Evolutionary conservation across 2,797 vertebrate species (phyloP), one percentile per base, ranked within the genome.

Genomic region (Myiotriccus ornatus): DNA sequence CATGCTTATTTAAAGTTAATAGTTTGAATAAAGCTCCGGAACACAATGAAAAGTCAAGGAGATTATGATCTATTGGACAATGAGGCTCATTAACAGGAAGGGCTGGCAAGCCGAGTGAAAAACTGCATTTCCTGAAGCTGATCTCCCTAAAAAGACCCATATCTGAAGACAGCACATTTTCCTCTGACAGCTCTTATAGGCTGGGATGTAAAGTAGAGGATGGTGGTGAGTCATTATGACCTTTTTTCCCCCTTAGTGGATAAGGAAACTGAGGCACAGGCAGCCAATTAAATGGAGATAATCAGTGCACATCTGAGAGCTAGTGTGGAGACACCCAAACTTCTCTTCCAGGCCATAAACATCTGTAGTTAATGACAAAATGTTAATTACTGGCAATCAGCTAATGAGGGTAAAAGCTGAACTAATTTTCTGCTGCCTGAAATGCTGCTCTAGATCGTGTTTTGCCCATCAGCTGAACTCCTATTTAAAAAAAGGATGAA

Each of bases 321-420:
- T 91, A 80, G 67, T 56, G n/a, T 64, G 50, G 46, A 95, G 78
- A 68, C 71, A 83, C 82, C 82, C 89, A 93, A 91, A 94, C 85
- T 93, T 93, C 94, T 96, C 80, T 96, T 93, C 79, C 77, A 94
- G 95, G 94, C 87, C 90, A 81, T 88, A 94, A 96, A 90, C 96
- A 94, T 94, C 95, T 95, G 95, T 95, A 96, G 95, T 94, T 96
- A 96, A 96, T 96, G 96, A 95, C 96, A 91, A 95, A 95, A 95
- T 96, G 94, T 96, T 96, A 96, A 95, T 96, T 96, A 96, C 92
- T 86, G 85, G 91, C 95, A 96, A 96, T 96, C 96, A 96, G 94
- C 95, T 96, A 96, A 96, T 95, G 94, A 96, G 95, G 87, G 94
- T 96, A 90, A 96, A 96, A 96, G 94, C 96, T 94, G 94, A 96